Conservation (phyloP, 2,888 invertebrate genomes). For the Pachydiplax longipennis region DNA sequence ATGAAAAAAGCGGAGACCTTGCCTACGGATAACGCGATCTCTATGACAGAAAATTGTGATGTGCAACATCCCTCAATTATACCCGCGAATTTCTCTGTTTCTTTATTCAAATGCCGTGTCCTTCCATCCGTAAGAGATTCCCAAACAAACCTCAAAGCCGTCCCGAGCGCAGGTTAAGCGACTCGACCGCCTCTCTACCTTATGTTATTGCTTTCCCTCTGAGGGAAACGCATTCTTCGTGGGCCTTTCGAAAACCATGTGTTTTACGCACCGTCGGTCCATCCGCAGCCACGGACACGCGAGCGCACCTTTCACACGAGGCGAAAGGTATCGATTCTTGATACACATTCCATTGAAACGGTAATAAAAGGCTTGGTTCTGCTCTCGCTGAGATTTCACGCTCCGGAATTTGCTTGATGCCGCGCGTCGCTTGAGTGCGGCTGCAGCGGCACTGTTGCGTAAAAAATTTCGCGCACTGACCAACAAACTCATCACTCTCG, state of each 20-base stretch:
- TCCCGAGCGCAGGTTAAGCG: no score
- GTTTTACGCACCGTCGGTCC: background rate
- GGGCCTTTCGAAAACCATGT: background rate
- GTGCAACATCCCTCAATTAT: no score
- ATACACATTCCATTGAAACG: background rate
- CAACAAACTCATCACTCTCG: background rate
- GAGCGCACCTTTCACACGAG: constrained; percentile 27
- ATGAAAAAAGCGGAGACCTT: no score
- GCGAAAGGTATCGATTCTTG: background rate
- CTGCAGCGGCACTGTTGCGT: background rate
- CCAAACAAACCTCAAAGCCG: no score
- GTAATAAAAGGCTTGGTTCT: background rate
- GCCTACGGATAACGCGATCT: no score
- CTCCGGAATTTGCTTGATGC: background rate
- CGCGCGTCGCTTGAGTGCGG: background rate
- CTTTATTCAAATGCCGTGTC: no score
- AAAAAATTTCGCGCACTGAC: background rate
- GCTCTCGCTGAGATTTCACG: background rate
- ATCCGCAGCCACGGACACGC: background rate
- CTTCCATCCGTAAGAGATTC: no score
- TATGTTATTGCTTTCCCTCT: background rate
- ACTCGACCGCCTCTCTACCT: no score
- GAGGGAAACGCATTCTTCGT: background rate
- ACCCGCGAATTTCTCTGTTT: no score
- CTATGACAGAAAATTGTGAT: no score